These are phyloP conservation scores for Sturmia bella DNA, from an alignment of 2,888 invertebrate genomes.

Conservation along the genomic window DNA sequence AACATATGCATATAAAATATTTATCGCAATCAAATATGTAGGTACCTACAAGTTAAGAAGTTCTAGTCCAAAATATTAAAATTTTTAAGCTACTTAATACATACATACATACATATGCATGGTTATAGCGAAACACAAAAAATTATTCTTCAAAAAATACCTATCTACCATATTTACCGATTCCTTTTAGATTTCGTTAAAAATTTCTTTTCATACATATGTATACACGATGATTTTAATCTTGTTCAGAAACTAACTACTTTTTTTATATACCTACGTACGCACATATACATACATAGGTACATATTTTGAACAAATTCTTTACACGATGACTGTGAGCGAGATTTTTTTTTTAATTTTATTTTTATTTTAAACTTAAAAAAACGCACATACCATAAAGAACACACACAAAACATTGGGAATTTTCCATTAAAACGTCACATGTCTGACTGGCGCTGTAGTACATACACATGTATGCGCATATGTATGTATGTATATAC, in stretches of 20 bases:
- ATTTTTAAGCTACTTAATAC: too few relatives aligned
- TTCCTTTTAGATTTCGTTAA: too few relatives aligned
- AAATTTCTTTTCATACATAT: too few relatives aligned
- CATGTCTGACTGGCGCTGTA: slow-evolving; percentile 55
- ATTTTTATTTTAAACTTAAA: slow-evolving; percentile 27
- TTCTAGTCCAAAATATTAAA: too few relatives aligned
- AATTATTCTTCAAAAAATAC: too few relatives aligned
- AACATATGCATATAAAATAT: too few relatives aligned
- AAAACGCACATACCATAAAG: slow-evolving; percentile 50
- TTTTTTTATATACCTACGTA: neutral
- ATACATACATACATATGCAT: too few relatives aligned
- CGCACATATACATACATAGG: neutral
- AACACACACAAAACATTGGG: slow-evolving; percentile 67
- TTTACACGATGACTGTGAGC: neutral
- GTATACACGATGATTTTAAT: too few relatives aligned
- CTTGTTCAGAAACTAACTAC: neutral
- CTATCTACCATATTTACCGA: too few relatives aligned
- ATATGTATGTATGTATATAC: neutral
- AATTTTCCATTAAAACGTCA: slow-evolving; percentile 71
- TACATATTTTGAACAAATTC: slow-evolving; percentile 2
- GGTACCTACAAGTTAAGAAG: too few relatives aligned
- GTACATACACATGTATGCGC: neutral
- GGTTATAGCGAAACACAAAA: too few relatives aligned
- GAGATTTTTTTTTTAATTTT: neutral
- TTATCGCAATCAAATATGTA: too few relatives aligned